Percentiles rank a stretch among this genome's conserved stretches.
Conservation (phyloP, 2,113 vertebrate species). For the Channa argus region DNA sequence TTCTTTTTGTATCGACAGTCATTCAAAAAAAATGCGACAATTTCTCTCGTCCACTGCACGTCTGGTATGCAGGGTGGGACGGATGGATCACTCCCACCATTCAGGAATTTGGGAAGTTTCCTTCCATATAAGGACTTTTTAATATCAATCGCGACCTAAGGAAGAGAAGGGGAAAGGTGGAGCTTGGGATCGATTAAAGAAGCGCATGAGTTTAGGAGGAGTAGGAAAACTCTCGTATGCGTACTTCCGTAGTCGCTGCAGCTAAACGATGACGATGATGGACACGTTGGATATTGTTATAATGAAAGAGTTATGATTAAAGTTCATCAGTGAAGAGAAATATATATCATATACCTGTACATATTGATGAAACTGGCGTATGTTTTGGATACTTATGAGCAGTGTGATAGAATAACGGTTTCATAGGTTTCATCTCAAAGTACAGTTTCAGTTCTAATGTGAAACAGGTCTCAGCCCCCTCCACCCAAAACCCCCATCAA, state of each 20-base stretch:
- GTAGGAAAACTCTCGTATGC: neutral
- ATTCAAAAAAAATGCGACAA: conserved; percentile 64
- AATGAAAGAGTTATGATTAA: neutral
- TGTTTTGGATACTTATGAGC: too few relatives aligned
- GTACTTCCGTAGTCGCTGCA: conserved; percentile 5
- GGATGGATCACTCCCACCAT: conserved; percentile 74
- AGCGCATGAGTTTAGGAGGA: neutral
- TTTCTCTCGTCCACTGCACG: conserved; percentile 45
- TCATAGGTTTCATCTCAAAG: too few relatives aligned
- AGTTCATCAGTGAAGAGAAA: too few relatives aligned
- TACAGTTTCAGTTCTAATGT: too few relatives aligned
- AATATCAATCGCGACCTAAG: conserved; percentile 76
- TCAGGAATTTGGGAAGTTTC: conserved; percentile 83
- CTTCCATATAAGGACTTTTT: conserved; percentile 87
- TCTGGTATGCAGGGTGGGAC: conserved; percentile 76
- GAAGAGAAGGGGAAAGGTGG: conserved; percentile 63
- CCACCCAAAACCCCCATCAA: too few relatives aligned
- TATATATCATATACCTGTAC: too few relatives aligned
- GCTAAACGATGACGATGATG: too few relatives aligned
- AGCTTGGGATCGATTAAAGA: conserved; percentile 60
- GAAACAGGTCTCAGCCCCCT: too few relatives aligned
- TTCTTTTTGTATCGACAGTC: conserved; percentile 32
- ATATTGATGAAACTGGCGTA: too few relatives aligned
- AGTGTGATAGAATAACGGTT: too few relatives aligned
- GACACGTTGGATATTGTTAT: too few relatives aligned